Base-by-base conservation (phyloP, 2,888 invertebrate genomes). In the Shargacucullia verbasci region DNA sequence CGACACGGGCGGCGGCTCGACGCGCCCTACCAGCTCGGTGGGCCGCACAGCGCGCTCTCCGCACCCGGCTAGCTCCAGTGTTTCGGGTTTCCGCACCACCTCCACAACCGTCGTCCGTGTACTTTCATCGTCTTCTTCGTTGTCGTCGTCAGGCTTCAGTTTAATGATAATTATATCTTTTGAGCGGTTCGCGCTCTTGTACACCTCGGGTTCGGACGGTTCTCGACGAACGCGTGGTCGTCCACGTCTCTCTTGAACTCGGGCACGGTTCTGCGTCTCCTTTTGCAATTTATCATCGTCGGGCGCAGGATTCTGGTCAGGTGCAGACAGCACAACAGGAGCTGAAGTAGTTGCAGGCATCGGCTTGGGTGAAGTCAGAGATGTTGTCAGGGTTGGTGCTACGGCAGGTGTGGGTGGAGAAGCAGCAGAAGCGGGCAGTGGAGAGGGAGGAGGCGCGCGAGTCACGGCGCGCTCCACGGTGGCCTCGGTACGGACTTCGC, bases 81-180 rank as follows among this genome's bases (percentile, higher is more conserved):
- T 94, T 8, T 86, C 95, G 0, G 96, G 96, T 79, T 96, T 96
- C 60, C 94, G 89, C 4, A 90, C 81, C 56, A 70, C 10, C 9
- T 62, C 62, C 6, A 25, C 74, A 84, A 59, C 81, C 85, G 70
- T 83, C 88, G 7, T 76, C 10, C 37, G 37, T 12, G n/a, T 2
- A 31, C 13, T 50, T 35, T 38, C 34, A 14, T 78, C 79, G 34
- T 94, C 87, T 44, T 94, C 95, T 20, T 95, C 95, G 79, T 97
- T 97, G 85, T 96, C 95, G 44, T 96, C 95, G 81, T 97, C 97
- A 0, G 97, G 97, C 78, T 96, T 97, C 41, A 97, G 86, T 84
- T 96, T 96, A 61, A 96, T 96, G 59, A 96, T 91, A 68, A 96
- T 92, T 14, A 93, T 81, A 55, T 92, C 85, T 70, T 91, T 92